These are phyloP conservation scores for Perca fluviatilis DNA, from an alignment of 2,113 vertebrate genomes.

Conservation along the genomic window DNA sequence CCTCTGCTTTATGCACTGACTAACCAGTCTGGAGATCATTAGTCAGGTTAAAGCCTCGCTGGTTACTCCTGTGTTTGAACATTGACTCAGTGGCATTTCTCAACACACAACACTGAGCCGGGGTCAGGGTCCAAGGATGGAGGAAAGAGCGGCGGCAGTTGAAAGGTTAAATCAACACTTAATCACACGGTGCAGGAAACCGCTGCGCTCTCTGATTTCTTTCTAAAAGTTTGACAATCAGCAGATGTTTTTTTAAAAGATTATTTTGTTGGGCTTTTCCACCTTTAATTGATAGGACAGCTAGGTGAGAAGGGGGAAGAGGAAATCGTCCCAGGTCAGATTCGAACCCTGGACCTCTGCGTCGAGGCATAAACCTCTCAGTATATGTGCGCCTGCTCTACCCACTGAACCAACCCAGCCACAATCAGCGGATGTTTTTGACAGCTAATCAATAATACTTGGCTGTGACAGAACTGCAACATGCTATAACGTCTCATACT, in stretches of 20 bases:
- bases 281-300: too few relatives aligned
- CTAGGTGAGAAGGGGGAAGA: too few relatives aligned
- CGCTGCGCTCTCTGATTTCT: background rate
- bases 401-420: too few relatives aligned
- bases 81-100: slow-evolving; percentile 48
- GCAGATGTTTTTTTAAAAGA: slow-evolving; percentile 39
- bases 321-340: too few relatives aligned
- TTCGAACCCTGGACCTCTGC: too few relatives aligned
- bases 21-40: slow-evolving; percentile 48
- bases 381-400: too few relatives aligned
- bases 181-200: slow-evolving; percentile 1
- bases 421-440: slow-evolving; percentile 47
- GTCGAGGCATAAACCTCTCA: too few relatives aligned
- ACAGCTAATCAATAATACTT: slow-evolving; percentile 21
- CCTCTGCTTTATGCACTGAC: slow-evolving; percentile 32
- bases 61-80: slow-evolving; percentile 52
- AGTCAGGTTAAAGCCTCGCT: slow-evolving; percentile 20
- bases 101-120: slow-evolving; percentile 24
- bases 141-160: background rate
- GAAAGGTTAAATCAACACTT: slow-evolving; percentile 53
- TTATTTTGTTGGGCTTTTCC: too few relatives aligned
- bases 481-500: background rate
- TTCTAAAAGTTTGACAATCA: background rate
- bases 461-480: background rate
- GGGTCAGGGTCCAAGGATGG: slow-evolving; percentile 67